Evolutionary conservation across 2,888 invertebrate genomes (phyloP).

Genomic region (Pediacus dermestoides): DNA sequence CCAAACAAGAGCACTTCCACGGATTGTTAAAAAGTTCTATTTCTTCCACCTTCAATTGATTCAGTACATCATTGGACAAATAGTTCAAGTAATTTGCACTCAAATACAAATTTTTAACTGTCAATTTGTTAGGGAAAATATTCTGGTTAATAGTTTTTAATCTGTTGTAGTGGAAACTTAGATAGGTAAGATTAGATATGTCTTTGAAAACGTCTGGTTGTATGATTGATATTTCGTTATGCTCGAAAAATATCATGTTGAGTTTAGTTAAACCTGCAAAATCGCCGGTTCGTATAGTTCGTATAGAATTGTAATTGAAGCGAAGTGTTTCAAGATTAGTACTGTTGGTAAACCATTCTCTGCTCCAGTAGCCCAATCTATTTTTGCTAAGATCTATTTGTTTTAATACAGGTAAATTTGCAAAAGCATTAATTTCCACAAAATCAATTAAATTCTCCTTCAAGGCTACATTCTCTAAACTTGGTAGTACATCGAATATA

Average conservation of each 20-base stretch:
- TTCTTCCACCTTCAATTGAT: slow-evolving; percentile 23
- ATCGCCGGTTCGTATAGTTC: slow-evolving; percentile 25
- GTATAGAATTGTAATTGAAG: slow-evolving; percentile 28
- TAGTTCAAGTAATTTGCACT: slow-evolving; percentile 33
- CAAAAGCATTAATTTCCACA: slow-evolving; percentile 27
- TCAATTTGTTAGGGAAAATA: slow-evolving; percentile 26
- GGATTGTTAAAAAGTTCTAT: slow-evolving; percentile 31
- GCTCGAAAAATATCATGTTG: slow-evolving; percentile 25
- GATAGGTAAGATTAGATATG: slow-evolving; percentile 25
- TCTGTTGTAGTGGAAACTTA: slow-evolving; percentile 30
- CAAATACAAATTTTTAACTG: slow-evolving; percentile 23
- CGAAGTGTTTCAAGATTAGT: slow-evolving; percentile 26
- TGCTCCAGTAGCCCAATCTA: slow-evolving; percentile 27
- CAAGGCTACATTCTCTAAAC: slow-evolving; percentile 23
- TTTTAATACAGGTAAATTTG: slow-evolving; percentile 22
- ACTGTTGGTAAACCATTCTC: slow-evolving; percentile 30
- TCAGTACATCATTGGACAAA: slow-evolving; percentile 25
- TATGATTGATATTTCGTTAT: slow-evolving; percentile 30
- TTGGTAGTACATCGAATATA: too few relatives aligned
- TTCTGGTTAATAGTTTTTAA: slow-evolving; percentile 24
- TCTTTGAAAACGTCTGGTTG: slow-evolving; percentile 29
- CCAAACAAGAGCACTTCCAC: slow-evolving; percentile 35
- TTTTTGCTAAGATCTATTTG: slow-evolving; percentile 22
- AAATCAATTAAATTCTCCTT: slow-evolving; percentile 25
- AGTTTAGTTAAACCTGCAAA: slow-evolving; percentile 26